Evolutionary conservation across 2,113 vertebrate genomes (phyloP).

Genomic region (Zeus faber): DNA sequence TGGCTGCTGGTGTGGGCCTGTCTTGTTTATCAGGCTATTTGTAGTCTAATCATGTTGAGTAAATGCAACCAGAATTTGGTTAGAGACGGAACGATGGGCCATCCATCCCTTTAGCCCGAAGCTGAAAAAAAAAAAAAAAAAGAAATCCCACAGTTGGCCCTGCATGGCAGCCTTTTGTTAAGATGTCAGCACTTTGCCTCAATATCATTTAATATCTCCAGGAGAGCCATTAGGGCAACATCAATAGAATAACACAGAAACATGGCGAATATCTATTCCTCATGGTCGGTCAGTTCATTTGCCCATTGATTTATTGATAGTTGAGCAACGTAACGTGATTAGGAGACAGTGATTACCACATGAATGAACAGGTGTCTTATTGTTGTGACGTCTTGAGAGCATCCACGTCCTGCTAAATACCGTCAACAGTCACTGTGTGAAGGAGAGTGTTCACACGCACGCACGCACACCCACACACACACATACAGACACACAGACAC

Average conservation of each 20-base stretch:
- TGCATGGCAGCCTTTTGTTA: conserved; percentile 70
- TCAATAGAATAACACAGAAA: conserved; percentile 69
- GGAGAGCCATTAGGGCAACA: conserved; percentile 58
- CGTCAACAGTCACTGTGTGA: conserved; percentile 16
- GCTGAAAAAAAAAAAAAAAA: conserved; percentile 55
- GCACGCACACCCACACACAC: background rate
- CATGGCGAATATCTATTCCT: conserved; percentile 56
- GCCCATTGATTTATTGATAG: conserved; percentile 75
- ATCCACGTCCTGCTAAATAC: conserved; percentile 11
- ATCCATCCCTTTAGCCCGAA: conserved; percentile 52
- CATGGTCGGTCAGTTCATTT: conserved; percentile 68
- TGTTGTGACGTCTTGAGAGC: conserved; percentile 24
- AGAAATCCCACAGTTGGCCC: conserved; percentile 45
- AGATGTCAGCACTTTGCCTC: conserved; percentile 76
- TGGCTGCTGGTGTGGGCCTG: conserved; percentile 8
- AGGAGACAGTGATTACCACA: conserved; percentile 63
- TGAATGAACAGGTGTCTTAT: conserved; percentile 68
- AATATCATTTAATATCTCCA: conserved; percentile 75
- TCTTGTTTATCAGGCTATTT: conserved; percentile 41
- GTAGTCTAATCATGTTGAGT: conserved; percentile 54
- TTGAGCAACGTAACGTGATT: conserved; percentile 68
- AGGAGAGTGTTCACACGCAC: background rate
- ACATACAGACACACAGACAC: conserved; percentile 7
- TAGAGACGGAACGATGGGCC: conserved; percentile 45
- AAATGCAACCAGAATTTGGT: conserved; percentile 57